phyloP scores from a whole-genome alignment of 2,888 invertebrate genomes.

The Mythimna impura region DNA sequence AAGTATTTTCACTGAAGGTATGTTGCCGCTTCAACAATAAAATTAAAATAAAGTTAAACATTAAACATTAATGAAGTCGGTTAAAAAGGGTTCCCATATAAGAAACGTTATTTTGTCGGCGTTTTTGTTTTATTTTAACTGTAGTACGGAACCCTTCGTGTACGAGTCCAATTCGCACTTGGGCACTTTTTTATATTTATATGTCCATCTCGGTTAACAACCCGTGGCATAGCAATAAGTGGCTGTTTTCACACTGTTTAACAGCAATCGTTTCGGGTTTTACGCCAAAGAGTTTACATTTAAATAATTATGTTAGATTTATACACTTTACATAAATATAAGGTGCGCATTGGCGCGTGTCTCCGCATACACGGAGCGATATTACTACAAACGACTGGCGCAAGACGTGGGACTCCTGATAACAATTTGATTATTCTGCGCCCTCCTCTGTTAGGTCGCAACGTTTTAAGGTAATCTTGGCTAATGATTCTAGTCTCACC shows the following conservation, averaged over 20 bases:
- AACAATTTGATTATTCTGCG: constrained; percentile 82
- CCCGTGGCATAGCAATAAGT: background rate
- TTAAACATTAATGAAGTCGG: too few relatives aligned
- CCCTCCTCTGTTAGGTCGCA: constrained; percentile 66
- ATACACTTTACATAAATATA: constrained; percentile 57
- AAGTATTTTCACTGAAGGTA: too few relatives aligned
- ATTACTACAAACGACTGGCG: constrained; percentile 71
- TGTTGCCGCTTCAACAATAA: too few relatives aligned
- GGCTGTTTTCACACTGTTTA: background rate
- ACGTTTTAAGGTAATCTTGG: constrained; percentile 76
- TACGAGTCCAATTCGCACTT: too few relatives aligned
- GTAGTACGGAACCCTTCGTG: too few relatives aligned
- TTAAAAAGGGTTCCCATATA: too few relatives aligned
- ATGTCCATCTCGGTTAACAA: background rate
- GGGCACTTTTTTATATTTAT: background rate
- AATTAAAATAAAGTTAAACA: too few relatives aligned
- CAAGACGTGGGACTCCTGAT: constrained; percentile 76
- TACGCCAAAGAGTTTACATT: constrained; percentile 37
- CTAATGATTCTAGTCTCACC: constrained; percentile 77
- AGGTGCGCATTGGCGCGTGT: constrained; percentile 70
- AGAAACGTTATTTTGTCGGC: too few relatives aligned
- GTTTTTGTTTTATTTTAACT: too few relatives aligned
- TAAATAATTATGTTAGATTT: constrained; percentile 54
- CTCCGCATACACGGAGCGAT: constrained; percentile 73
- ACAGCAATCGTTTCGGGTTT: constrained; percentile 10